Percentiles rank a stretch among this genome's conserved stretches.
These are phyloP conservation scores for Triplophysa yarkandensis DNA, from an alignment of 2,797 vertebrate genomes.

Conservation along the genomic window DNA sequence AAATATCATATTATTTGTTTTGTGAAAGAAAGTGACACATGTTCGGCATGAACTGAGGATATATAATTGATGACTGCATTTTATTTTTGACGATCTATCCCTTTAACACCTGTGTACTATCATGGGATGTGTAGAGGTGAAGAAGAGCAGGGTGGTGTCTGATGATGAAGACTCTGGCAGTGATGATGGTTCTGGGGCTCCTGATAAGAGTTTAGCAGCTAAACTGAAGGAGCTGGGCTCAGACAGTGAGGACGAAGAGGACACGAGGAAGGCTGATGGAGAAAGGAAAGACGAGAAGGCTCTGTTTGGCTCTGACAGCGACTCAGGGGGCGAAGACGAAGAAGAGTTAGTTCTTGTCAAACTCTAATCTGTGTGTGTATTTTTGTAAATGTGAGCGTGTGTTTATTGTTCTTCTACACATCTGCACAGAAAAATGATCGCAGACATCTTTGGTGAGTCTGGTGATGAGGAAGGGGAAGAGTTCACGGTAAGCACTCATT, in stretches of 20 bases:
- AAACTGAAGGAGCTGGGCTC: slow-evolving; percentile 81
- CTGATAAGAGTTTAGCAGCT: slow-evolving; percentile 73
- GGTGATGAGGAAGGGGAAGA: slow-evolving; percentile 96
- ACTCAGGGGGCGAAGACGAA: slow-evolving; percentile 84
- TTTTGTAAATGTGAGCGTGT: not conserved
- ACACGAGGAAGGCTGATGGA: slow-evolving; percentile 58
- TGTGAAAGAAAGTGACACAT: no score
- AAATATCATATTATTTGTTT: no score
- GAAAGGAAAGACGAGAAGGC: slow-evolving; percentile 86
- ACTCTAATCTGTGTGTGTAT: not conserved
- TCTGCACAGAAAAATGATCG: slow-evolving; percentile 89
- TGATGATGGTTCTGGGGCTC: slow-evolving; percentile 67
- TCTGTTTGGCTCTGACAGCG: slow-evolving; percentile 95
- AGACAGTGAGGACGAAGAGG: slow-evolving; percentile 85
- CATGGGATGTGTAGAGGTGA: slow-evolving; percentile 66
- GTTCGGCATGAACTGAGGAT: no score
- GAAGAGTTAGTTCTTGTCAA: slow-evolving; percentile 86
- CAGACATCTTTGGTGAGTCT: slow-evolving; percentile 98
- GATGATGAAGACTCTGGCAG: slow-evolving; percentile 89
- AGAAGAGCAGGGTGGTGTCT: slow-evolving; percentile 85
- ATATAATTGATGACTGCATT: no score
- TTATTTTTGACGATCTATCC: no score
- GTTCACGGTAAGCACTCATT: slow-evolving; percentile 84
- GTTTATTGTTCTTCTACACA: not conserved
- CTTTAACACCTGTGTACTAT: not conserved